Base-by-base conservation (phyloP, 1,140 invertebrate species). In the Nephila pilipes region DNA sequence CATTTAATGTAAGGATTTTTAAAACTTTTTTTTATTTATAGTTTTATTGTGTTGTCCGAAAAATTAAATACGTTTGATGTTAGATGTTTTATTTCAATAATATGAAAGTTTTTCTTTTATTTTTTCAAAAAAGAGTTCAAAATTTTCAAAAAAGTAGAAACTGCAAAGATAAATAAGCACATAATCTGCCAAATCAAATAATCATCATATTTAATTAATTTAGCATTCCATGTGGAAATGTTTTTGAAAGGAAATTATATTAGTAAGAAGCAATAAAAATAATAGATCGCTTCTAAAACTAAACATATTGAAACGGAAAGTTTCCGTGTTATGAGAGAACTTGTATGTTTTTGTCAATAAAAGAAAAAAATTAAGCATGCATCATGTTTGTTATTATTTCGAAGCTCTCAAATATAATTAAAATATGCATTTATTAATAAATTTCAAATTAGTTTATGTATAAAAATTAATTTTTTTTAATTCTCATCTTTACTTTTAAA, bases 401-500 rank as follows among this genome's bases (percentile, higher is more conserved):
- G 32, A 75, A 75, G 25, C 18, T 36, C 32, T 75, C 4, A 32
- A 75, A 18, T 29, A 20, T 75, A 75, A 75, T 75, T 75, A 75
- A 75, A 18, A 18, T 75, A 75, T 75, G 32, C 16, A 75, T 75
- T 75, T 32, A 75, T 75, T 75, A 32, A 75, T 75, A 75, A 75
- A 75, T 75, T 75, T 75, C 29, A 18, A 75, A 75, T 75, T 75
- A 75, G 32, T 75, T 75, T 18, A 16, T 75, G 32, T 29, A 75
- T 75, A 75, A 75, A 75, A 14, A 32, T 75, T 75, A 32, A 36
- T 20, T 32, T 14, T 36, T 5, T 36, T 36, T 36, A 1, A 0
- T 16, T 16, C 22, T 32, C 20, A 14, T 32, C 2, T 75, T 75
- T 75, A 75, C n/a, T 36, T 36, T 75, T 29, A 32, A 32, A 32